Evolutionary conservation across 2,797 vertebrate species (phyloP).

Genomic region (Channallabes apus): DNA sequence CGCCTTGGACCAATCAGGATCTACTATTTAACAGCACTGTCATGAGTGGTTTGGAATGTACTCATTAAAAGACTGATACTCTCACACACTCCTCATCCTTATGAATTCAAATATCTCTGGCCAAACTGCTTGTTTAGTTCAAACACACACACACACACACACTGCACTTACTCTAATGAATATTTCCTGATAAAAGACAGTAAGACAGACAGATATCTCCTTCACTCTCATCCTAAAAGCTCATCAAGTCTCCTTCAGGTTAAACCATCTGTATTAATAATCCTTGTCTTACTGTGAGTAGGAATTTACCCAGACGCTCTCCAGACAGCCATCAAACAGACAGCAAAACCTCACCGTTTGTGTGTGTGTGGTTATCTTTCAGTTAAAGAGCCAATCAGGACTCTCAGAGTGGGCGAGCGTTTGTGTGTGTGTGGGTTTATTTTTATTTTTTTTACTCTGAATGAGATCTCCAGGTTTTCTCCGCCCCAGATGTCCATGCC

Average conservation of each 20-base stretch:
- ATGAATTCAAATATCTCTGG: too few species aligned
- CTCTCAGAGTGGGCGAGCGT: background rate
- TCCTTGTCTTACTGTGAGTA: background rate
- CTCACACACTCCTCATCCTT: too few species aligned
- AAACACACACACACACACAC: background rate
- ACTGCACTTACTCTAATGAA: background rate
- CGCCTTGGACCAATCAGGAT: background rate
- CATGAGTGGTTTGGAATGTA: background rate
- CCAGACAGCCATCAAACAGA: background rate
- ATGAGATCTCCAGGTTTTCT: constrained; percentile 96
- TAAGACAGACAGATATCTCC: background rate
- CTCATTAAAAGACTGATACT: background rate
- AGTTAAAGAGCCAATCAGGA: constrained; percentile 11
- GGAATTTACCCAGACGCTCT: background rate
- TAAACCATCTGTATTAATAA: background rate
- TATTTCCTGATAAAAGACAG: background rate
- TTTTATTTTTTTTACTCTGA: constrained; percentile 78
- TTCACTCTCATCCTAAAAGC: background rate
- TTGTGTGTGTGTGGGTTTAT: constrained; percentile 9
- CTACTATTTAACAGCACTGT: background rate
- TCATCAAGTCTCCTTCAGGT: background rate
- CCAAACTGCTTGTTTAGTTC: too few species aligned
- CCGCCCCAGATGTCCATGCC: constrained; percentile 99
- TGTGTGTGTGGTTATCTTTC: background rate
- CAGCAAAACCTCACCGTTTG: background rate